Evolutionary conservation across 2,113 vertebrate genomes (phyloP).

Genomic region (Lepisosteus osseus): DNA sequence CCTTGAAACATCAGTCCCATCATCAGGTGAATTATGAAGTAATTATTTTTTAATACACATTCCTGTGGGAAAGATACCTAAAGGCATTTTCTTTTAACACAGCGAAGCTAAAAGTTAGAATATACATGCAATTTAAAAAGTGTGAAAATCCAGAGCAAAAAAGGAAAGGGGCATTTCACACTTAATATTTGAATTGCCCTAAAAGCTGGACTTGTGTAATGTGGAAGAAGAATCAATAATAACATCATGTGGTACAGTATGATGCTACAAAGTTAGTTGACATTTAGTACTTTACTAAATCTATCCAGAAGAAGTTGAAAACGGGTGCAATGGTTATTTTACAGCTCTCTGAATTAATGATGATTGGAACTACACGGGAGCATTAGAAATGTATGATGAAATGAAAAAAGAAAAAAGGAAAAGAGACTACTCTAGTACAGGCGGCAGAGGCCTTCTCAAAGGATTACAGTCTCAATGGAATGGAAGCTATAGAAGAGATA

Average conservation of each 20-base stretch:
- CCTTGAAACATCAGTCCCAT: slow-evolving; percentile 9
- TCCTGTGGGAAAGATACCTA: neutral
- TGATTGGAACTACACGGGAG: neutral
- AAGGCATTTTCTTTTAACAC: too few species aligned
- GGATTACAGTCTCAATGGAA: too few species aligned
- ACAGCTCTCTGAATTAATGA: neutral
- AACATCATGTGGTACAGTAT: neutral
- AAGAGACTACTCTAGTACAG: too few species aligned
- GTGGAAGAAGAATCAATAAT: slow-evolving; percentile 2
- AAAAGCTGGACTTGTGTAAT: neutral
- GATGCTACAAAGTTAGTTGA: neutral
- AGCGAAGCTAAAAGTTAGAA: too few species aligned
- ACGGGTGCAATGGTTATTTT: neutral
- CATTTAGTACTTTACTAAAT: neutral
- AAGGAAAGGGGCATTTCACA: too few species aligned
- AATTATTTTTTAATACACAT: slow-evolving; percentile 8
- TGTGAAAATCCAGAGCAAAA: too few species aligned
- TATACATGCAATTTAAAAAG: too few species aligned
- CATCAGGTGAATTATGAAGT: neutral
- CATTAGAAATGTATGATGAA: too few species aligned
- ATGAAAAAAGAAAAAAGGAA: too few species aligned
- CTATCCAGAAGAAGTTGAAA: neutral
- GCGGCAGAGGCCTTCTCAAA: too few species aligned
- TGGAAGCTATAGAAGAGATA: too few species aligned
- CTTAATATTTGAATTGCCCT: too few species aligned